These are phyloP conservation scores for Plebejus anna DNA, from an alignment of 2,888 invertebrate species.

Conservation along the genomic window DNA sequence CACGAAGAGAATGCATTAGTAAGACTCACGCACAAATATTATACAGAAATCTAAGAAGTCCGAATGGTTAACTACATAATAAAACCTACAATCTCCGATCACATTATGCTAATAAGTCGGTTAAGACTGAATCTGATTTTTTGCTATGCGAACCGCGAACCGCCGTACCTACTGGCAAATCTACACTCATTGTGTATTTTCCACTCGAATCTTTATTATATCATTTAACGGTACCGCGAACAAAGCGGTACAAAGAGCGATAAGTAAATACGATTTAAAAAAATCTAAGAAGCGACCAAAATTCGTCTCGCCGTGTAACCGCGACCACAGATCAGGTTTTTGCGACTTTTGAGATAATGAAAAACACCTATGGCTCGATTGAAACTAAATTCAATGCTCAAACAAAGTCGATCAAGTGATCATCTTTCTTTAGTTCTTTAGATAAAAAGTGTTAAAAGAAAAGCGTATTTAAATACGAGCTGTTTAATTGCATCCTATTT, in stretches of 20 bases:
- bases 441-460: not conserved
- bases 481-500: not conserved
- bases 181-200: conserved; percentile 13
- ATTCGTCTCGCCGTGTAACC: conserved; percentile 26
- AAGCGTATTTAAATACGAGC: not conserved
- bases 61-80: not conserved
- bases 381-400: conserved; percentile 25
- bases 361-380: conserved; percentile 19
- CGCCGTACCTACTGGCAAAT: not conserved
- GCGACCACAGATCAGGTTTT: conserved; percentile 22
- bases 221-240: conserved; percentile 27
- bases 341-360: conserved; percentile 21
- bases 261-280: conserved; percentile 26
- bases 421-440: not conserved
- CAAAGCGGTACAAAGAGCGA: conserved; percentile 21
- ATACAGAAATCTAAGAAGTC: not conserved
- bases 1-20: not conserved
- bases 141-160: not conserved
- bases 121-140: conserved; percentile 8
- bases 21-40: not conserved
- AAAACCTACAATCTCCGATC: not conserved
- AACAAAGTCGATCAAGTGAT: conserved; percentile 16
- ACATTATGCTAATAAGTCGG: not conserved
- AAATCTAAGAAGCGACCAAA: conserved; percentile 14
- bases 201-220: conserved; percentile 16